Evolutionary conservation across 2,113 vertebrate genomes (phyloP), one percentile per base, ranked within the genome.

Genomic region (Andinoacara biseriatus): DNA sequence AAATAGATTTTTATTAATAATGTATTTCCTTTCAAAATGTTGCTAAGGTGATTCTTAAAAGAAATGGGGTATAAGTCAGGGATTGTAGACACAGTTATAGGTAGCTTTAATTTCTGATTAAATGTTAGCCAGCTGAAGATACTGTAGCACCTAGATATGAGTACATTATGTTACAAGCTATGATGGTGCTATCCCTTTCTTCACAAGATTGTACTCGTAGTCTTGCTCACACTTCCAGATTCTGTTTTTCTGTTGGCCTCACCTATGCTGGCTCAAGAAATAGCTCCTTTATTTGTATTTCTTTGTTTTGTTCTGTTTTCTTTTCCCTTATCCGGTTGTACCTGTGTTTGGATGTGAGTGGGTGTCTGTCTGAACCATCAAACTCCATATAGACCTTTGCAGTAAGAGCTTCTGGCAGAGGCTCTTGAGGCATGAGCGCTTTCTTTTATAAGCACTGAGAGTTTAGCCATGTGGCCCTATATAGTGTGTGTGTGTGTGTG

Each of bases 371-470:
- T 49, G 26, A 58, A 80, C 69, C 40, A 56, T 74, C 56, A n/a
- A 59, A 54, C 22, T 78, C 62, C 20, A 43, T 76, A 22, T 43
- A 89, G 58, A 76, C 33, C 29, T 86, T 87, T 83, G 60, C 58
- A 81, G 38, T 84, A 46, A 79, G 38, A 82, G 65, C 60, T 74
- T 79, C 58, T 80, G 60, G 74, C 75, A 79, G 77, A 89, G 76
- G 82, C 78, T 84, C 31, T 29, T 85, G 62, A 87, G 61, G 86
- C 83, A 86, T 88, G 82, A 82, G 60, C 14, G 20, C 65, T 86
- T 83, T 40, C 40, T 74, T 82, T 62, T 81, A 69, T 78, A 54
- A 77, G 81, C 74, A 77, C 54, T 84, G 56, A 75, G 57, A 80
- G 35, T 78, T 74, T 61, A 78, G 35, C 75, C 18, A 60, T 22